Base-by-base conservation (phyloP, 2,888 invertebrate genomes). In the Drosophila suboccidentalis region DNA sequence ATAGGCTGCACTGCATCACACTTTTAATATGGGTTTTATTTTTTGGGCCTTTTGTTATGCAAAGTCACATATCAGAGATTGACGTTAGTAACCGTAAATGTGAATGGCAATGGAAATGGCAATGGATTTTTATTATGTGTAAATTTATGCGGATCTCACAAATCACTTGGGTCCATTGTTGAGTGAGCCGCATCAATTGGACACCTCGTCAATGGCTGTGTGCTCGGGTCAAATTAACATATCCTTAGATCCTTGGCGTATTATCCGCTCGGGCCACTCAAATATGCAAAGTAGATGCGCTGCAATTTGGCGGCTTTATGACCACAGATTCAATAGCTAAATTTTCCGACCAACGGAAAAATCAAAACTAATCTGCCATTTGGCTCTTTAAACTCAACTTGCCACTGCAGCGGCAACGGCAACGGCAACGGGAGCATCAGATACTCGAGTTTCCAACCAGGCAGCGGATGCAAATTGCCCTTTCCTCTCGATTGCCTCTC, bases 281-380 rank as follows among this genome's bases (percentile, higher is more conserved):
- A 86, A 90, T 88, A 85, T 85, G 84, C 90, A 80, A 85, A 85
- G 60, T 83, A 84, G 90, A 73, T 86, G 51, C 62, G 87, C 90
- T 85, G 89, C 84, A 90, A 85, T 90, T 85, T 85, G 84, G 87
- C 80, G 76, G 87, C 88, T 78, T 89, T 87, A 89, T 71, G 87
- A 73, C 82, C 78, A 71, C 71, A 87, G 82, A 86, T 88, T 90
- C 90, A 84, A 84, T 90, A 88, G 90, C 67, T 49, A 66, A 67
- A 68, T 66, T 69, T 71, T 64, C 70, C 55, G 63, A 71, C 87
- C 71, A 64, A 62, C 69, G 86, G 71, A 90, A 84, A 90, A 85
- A 90, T 85, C 84, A 85, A 90, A 85, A 85, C 84, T 90, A 85
- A 85, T 85, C 84, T 90, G 89, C 90, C 84, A 86, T 82, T 84